Conservation (phyloP, 2,797 vertebrate species). For the Eleutherodactylus coqui region DNA sequence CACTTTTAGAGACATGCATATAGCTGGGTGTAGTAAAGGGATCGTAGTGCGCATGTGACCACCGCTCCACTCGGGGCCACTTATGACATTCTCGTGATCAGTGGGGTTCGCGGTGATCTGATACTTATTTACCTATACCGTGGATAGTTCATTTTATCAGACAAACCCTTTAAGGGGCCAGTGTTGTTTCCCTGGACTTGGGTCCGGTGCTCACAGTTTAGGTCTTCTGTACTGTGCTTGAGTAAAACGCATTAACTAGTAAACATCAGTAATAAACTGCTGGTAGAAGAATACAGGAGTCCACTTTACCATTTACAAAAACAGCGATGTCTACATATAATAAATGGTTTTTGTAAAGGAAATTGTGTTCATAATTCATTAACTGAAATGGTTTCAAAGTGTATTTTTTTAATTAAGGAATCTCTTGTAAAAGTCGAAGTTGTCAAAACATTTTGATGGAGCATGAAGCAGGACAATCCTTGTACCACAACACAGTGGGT, state of each 20-base stretch:
- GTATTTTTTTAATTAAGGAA: constrained; percentile 45
- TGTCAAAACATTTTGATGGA: constrained; percentile 38
- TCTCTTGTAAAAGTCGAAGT: constrained; percentile 20
- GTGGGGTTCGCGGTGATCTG: no score
- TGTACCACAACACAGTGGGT: constrained; percentile 14
- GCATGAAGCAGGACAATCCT: constrained; percentile 13
- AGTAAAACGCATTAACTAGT: background rate
- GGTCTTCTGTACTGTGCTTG: background rate
- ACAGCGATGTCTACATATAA: background rate
- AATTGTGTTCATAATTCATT: background rate
- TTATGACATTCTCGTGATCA: no score
- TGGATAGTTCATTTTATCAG: no score
- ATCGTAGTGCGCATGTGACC: no score
- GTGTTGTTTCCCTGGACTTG: no score
- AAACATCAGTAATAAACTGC: background rate
- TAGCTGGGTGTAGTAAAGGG: no score
- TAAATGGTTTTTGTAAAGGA: background rate
- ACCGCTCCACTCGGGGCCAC: no score
- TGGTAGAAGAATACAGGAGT: background rate
- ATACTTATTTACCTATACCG: no score
- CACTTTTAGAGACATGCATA: no score
- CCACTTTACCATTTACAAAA: background rate
- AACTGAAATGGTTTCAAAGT: background rate
- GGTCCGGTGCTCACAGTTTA: no score
- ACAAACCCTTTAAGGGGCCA: background rate